Evolutionary conservation across 2,888 invertebrate genomes (phyloP).

Genomic region (Philhelius pedissequus): DNA sequence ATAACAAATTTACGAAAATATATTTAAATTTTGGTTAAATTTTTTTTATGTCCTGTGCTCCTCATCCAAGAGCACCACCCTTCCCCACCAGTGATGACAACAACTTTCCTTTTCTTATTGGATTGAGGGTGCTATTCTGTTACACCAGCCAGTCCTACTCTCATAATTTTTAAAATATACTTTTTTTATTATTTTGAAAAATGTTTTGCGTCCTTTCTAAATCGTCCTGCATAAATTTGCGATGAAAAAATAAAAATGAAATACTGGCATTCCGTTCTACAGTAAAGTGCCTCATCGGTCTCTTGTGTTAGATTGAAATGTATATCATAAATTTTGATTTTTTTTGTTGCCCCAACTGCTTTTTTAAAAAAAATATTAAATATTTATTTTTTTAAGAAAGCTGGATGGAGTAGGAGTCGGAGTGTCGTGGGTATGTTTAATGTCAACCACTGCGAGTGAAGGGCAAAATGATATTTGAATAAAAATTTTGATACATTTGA

Average conservation of each 20-base stretch:
- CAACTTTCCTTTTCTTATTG: not conserved
- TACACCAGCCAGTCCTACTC: not conserved
- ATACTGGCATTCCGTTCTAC: not conserved
- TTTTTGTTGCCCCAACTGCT: not conserved
- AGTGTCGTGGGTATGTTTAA: slow-evolving; percentile 20
- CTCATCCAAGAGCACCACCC: not conserved
- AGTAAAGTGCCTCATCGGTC: not conserved
- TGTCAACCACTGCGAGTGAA: slow-evolving; percentile 41
- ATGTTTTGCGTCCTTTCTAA: slow-evolving; percentile 51
- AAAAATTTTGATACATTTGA: slow-evolving; percentile 41
- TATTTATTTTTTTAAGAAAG: slow-evolving; percentile 30
- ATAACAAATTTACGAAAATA: slow-evolving; percentile 61
- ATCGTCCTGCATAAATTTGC: slow-evolving; percentile 58
- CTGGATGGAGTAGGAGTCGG: no score
- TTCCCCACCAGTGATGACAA: not conserved
- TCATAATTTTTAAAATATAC: slow-evolving; percentile 28
- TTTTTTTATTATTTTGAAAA: slow-evolving; percentile 41
- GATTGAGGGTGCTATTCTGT: not conserved
- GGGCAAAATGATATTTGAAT: not conserved
- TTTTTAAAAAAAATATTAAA: slow-evolving; percentile 32
- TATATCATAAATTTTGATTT: slow-evolving; percentile 52
- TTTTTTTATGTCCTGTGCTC: not conserved
- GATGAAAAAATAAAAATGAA: slow-evolving; percentile 19
- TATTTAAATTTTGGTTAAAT: slow-evolving; percentile 32
- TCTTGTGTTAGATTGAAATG: slow-evolving; percentile 38